A percentile compares a stretch with the other conserved stretches of the same genome.
Evolutionary conservation across 2,113 vertebrate genomes (phyloP).

Genomic region (Raja brachyura): DNA sequence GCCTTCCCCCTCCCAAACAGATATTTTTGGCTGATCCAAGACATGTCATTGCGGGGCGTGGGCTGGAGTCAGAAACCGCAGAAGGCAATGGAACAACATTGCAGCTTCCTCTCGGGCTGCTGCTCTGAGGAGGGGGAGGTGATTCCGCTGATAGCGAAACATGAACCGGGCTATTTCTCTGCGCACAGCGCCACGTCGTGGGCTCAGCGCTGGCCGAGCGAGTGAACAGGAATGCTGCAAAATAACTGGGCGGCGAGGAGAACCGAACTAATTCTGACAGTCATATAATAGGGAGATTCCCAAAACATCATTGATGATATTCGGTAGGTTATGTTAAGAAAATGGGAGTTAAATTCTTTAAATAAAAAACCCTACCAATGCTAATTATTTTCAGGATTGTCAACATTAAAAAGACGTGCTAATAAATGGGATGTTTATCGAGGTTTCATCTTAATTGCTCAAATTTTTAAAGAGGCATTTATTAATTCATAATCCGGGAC

Average conservation of each 20-base stretch:
- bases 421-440: background rate
- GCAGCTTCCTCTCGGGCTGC: background rate
- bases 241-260: background rate
- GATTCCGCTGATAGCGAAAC: background rate
- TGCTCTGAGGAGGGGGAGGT: background rate
- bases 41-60: background rate
- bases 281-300: background rate
- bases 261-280: background rate
- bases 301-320: background rate
- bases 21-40: background rate
- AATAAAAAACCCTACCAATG: background rate
- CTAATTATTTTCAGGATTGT: background rate
- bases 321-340: background rate
- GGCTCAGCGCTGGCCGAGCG: background rate
- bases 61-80: background rate
- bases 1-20: background rate
- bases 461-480: background rate
- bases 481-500: no score
- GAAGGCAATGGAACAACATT: constrained; percentile 31
- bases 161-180: background rate
- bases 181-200: background rate
- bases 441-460: background rate
- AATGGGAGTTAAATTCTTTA: background rate
- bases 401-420: background rate
- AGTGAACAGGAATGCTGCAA: background rate